Percentiles rank a stretch among this genome's conserved stretches.
Evolutionary conservation across 30 jellyfish, hydroid and myxozoan genomes (phyloP).

Genomic region (Turritopsis rubra): DNA sequence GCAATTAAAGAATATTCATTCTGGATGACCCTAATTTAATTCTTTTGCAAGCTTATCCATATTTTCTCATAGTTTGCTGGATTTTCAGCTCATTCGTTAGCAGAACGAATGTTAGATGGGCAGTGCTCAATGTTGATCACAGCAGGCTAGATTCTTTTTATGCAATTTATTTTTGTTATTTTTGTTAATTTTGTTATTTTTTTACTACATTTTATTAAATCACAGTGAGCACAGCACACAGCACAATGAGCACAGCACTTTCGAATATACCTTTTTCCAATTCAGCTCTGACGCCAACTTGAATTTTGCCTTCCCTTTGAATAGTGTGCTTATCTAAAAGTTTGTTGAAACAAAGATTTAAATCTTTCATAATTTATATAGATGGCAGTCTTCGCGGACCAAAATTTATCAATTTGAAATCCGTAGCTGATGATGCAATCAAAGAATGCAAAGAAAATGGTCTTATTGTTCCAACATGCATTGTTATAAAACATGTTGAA

Average conservation of each 20-base stretch:
- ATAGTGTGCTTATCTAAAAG: too few species aligned
- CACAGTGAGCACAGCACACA: too few species aligned
- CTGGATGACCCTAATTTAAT: background rate
- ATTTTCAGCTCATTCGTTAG: constrained; percentile 92
- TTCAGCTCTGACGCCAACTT: too few species aligned
- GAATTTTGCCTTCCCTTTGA: too few species aligned
- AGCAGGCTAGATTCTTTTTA: constrained; percentile 76
- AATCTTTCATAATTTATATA: background rate
- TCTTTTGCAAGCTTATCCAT: background rate
- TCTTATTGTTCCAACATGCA: constrained; percentile 41
- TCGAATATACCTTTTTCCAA: too few species aligned
- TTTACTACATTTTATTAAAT: too few species aligned
- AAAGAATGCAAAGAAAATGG: constrained; percentile 62
- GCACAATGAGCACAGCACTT: too few species aligned
- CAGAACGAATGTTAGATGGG: constrained; percentile 93
- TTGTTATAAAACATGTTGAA: constrained; percentile 46
- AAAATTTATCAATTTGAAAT: constrained; percentile 61
- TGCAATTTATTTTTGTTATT: background rate
- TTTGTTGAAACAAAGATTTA: too few species aligned
- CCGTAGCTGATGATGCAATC: constrained; percentile 87
- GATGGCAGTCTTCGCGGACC: constrained; percentile 86
- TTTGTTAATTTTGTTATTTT: too few species aligned
- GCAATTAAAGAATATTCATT: too few species aligned
- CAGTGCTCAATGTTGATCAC: constrained; percentile 71
- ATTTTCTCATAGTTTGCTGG: constrained; percentile 76